Percentiles rank a stretch among this genome's conserved stretches.
phyloP scores from a whole-genome alignment of 2,113 vertebrate species.

The Leptobrachium ailaonicum region DNA sequence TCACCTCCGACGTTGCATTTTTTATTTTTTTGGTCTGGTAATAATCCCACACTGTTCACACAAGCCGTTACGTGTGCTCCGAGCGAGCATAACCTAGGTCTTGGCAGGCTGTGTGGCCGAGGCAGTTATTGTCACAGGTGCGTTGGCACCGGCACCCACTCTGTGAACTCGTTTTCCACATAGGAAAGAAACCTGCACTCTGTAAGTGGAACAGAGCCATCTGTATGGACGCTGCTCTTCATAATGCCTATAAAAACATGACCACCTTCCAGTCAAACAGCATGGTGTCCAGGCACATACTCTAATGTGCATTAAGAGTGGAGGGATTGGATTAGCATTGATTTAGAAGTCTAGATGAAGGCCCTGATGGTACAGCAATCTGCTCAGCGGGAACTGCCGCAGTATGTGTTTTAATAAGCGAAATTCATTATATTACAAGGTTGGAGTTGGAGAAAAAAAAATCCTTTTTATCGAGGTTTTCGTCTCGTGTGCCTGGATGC shows the following conservation, averaged over 20 bases:
- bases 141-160: slow-evolving; percentile 21
- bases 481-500: too few relatives aligned
- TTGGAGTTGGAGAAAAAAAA: too few relatives aligned
- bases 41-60: neutral
- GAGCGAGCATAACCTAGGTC: neutral
- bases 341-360: neutral
- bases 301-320: neutral
- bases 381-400: too few relatives aligned
- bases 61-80: neutral
- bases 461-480: too few relatives aligned
- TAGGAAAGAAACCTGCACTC: slow-evolving; percentile 2
- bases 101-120: neutral
- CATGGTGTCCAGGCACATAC: neutral
- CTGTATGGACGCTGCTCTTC: neutral
- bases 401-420: too few relatives aligned
- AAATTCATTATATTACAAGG: too few relatives aligned
- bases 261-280: slow-evolving; percentile 7
- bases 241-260: slow-evolving; percentile 10
- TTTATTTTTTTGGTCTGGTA: neutral
- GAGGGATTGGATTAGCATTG: neutral
- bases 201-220: slow-evolving; percentile 20
- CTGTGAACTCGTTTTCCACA: slow-evolving; percentile 14
- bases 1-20: neutral
- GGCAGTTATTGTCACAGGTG: slow-evolving; percentile 36
- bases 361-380: too few relatives aligned